A percentile compares a stretch with the other conserved stretches of the same genome.
phyloP scores from a whole-genome alignment of 1,140 invertebrate species.

The Drosophila bipectinata region DNA sequence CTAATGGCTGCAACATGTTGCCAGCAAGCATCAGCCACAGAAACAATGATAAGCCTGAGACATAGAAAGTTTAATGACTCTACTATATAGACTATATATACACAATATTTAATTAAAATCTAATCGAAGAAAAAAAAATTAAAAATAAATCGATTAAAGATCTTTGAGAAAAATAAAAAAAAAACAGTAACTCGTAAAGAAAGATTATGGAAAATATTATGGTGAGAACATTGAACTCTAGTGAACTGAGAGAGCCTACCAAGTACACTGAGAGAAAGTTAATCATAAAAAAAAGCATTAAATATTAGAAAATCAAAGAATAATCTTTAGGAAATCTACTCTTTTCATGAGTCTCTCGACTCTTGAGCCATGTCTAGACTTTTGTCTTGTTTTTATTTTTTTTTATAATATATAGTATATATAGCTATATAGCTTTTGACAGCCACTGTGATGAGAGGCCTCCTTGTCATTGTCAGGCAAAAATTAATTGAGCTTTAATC shows the following conservation, averaged over 20 bases:
- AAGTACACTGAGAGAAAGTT: neutral
- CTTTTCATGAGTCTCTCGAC: slow-evolving; percentile 7
- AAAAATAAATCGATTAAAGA: neutral
- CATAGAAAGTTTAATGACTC: slow-evolving; percentile 71
- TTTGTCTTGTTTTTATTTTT: slow-evolving; percentile 4
- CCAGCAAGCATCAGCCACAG: slow-evolving; percentile 19
- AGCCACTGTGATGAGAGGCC: slow-evolving; percentile 8
- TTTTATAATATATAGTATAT: neutral
- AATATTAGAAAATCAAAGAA: neutral
- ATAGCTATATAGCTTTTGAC: slow-evolving; percentile 6
- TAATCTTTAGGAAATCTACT: slow-evolving; percentile 4
- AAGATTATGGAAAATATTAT: slow-evolving; percentile 1
- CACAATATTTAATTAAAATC: neutral
- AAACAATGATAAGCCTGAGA: slow-evolving; percentile 58
- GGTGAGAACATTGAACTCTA: slow-evolving; percentile 52
- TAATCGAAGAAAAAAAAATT: slow-evolving; percentile 17
- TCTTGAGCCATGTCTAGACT: neutral
- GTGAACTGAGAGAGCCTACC: slow-evolving; percentile 31
- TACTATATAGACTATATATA: neutral
- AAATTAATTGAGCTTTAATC: slow-evolving; percentile 73
- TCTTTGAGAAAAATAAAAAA: neutral
- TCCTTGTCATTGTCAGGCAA: slow-evolving; percentile 57
- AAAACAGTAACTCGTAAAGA: neutral
- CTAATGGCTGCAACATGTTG: slow-evolving; percentile 62
- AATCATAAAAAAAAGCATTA: neutral